Evolutionary conservation across 2,113 vertebrate genomes (phyloP).

Genomic region (Nipponia nippon): DNA sequence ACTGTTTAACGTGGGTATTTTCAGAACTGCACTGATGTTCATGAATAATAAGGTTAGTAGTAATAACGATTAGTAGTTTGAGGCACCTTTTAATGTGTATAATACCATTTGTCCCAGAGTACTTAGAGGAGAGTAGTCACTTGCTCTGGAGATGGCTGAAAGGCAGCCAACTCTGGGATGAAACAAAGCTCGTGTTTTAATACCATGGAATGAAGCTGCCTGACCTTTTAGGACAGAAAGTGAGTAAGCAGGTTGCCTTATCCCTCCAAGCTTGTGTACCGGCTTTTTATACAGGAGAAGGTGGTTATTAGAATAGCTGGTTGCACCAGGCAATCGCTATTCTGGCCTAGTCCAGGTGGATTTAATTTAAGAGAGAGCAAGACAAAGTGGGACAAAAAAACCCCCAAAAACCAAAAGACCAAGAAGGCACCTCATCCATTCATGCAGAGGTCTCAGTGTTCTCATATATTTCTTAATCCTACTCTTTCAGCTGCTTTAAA

Average conservation of each 20-base stretch:
- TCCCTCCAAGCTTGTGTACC: not conserved
- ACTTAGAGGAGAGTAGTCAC: not conserved
- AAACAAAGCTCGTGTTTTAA: not conserved
- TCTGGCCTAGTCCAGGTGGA: not conserved
- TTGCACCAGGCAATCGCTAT: not conserved
- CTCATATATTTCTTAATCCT: conserved; percentile 6
- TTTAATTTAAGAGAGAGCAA: not conserved
- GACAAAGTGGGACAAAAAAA: not conserved
- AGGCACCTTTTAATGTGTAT: not conserved
- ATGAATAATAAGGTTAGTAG: not conserved
- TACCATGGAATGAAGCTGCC: not conserved
- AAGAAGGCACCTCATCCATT: not conserved
- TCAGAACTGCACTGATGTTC: not conserved
- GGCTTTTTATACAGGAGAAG: not conserved
- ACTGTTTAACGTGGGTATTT: not conserved
- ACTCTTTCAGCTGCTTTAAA: conserved; percentile 20
- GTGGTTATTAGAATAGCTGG: not conserved
- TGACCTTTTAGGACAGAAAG: not conserved
- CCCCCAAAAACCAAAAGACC: not conserved
- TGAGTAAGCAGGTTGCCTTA: not conserved
- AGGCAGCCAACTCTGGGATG: not conserved
- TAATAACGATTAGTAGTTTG: not conserved
- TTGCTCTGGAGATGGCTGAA: not conserved
- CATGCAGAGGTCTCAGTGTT: not conserved
- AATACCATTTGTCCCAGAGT: not conserved